These are phyloP conservation scores for Caenorhabditis panamensis DNA, from an alignment of 2,888 invertebrate species.

Conservation along the genomic window DNA sequence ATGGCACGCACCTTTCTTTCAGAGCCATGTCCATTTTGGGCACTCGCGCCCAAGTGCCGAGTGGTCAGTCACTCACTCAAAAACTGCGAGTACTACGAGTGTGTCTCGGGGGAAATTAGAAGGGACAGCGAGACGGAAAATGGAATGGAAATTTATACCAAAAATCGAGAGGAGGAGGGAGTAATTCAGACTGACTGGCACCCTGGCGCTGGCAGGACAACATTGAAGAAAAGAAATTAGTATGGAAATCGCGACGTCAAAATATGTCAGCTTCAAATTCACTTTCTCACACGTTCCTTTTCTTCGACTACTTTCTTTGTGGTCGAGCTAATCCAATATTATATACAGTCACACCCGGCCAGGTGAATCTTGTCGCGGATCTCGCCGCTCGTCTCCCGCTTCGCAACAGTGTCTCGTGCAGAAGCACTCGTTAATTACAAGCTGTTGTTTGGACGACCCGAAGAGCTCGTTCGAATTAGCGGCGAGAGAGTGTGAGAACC, in stretches of 20 bases:
- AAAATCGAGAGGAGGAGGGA: constrained; percentile 23
- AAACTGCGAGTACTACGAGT: constrained; percentile 45
- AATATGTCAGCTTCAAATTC: constrained; percentile 15
- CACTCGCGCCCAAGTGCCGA: not conserved
- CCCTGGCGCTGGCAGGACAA: constrained; percentile 9
- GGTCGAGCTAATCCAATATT: no score
- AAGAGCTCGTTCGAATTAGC: constrained; percentile 56
- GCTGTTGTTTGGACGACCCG: constrained; percentile 55
- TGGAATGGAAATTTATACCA: constrained; percentile 58
- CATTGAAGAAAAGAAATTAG: constrained; percentile 42
- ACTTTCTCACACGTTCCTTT: constrained; percentile 16
- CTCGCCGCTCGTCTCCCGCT: constrained; percentile 23
- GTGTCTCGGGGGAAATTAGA: constrained; percentile 56
- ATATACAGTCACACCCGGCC: constrained; percentile 32
- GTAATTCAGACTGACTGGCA: constrained; percentile 52
- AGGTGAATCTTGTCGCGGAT: constrained; percentile 50
- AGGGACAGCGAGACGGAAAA: constrained; percentile 13
- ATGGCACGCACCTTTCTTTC: constrained; percentile 8
- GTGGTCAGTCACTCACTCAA: constrained; percentile 47
- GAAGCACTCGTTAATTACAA: constrained; percentile 62
- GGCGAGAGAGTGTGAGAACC: constrained; percentile 5
- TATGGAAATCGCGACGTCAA: constrained; percentile 43
- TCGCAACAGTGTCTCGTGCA: constrained; percentile 32
- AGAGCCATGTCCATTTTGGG: not conserved
- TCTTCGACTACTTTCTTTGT: not conserved